A percentile compares a stretch with the other conserved stretches of the same genome.
Conservation (phyloP, 2,113 vertebrate genomes). For the Aegotheles bennettii region DNA sequence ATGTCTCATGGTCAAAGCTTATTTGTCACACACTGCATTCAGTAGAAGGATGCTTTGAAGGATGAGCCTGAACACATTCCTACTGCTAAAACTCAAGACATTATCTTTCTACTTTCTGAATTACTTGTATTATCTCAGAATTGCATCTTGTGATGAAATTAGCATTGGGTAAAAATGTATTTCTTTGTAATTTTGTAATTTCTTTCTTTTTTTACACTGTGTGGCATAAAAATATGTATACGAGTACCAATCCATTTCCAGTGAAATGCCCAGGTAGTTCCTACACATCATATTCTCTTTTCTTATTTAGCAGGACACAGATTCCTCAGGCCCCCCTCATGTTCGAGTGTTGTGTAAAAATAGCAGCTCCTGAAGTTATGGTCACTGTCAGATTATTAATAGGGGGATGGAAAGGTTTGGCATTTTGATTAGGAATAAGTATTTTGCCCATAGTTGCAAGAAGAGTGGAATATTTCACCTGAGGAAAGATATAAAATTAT, state of each 20-base stretch:
- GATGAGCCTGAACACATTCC: not conserved
- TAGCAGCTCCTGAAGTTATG: not conserved
- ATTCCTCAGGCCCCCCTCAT: not conserved
- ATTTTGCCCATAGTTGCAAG: not conserved
- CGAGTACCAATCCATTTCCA: not conserved
- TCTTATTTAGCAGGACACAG: not conserved
- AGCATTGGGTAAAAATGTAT: not conserved
- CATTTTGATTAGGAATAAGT: not conserved
- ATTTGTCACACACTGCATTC: fast-evolving
- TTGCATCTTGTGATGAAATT: not conserved
- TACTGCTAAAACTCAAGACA: not conserved
- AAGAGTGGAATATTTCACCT: not conserved
- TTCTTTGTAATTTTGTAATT: not conserved
- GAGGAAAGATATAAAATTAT: not conserved
- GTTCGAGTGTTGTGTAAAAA: not conserved
- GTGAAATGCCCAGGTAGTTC: not conserved
- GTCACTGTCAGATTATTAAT: not conserved
- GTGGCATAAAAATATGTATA: not conserved
- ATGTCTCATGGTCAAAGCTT: fast-evolving
- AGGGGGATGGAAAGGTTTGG: not conserved
- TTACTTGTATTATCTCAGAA: not conserved
- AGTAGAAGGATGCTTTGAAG: not conserved
- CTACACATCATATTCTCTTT: not conserved
- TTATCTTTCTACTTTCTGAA: not conserved
- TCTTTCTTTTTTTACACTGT: not conserved